Conservation (phyloP, 1,140 invertebrate genomes). For the Trichoplusia ni region DNA sequence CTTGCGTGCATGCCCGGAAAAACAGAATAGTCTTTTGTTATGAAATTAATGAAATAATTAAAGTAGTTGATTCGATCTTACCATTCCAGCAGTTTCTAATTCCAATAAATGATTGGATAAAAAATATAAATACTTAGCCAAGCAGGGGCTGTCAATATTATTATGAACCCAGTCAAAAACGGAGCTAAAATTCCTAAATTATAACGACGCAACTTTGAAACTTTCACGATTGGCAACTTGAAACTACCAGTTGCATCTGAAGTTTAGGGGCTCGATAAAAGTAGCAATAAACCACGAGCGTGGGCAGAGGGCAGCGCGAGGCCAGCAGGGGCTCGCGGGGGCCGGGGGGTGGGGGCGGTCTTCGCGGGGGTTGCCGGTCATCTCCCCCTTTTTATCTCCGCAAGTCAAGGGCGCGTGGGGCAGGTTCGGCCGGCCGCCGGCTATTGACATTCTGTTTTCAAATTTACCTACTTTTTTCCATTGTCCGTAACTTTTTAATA, state of each 20-base stretch:
- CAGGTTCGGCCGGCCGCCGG: conserved; percentile 76
- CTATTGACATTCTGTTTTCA: conserved; percentile 80
- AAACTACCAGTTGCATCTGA: conserved; percentile 48
- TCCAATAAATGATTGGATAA: too few species aligned
- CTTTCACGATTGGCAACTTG: conserved; percentile 18
- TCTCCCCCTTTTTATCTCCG: conserved; percentile 72
- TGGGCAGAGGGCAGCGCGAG: conserved; percentile 46
- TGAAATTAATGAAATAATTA: too few species aligned
- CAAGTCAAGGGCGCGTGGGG: conserved; percentile 79
- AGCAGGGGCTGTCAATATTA: too few species aligned
- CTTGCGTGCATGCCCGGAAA: too few species aligned
- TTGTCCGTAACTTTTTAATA: conserved; percentile 78
- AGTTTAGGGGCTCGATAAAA: conserved; percentile 53
- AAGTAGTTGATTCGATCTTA: too few species aligned
- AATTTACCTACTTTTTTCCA: conserved; percentile 76
- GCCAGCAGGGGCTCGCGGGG: conserved; percentile 32
- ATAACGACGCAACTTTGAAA: conserved; percentile 6
- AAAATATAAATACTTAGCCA: too few species aligned
- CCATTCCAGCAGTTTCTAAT: too few species aligned
- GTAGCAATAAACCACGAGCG: conserved; percentile 48
- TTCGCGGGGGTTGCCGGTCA: conserved; percentile 63
- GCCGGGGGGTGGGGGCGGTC: not conserved
- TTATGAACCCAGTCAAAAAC: not conserved
- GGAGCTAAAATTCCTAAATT: conserved; percentile 1
- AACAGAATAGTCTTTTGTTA: too few species aligned